phyloP scores from a whole-genome alignment of 2,797 vertebrate species.

The Chaetodon trifasciatus region DNA sequence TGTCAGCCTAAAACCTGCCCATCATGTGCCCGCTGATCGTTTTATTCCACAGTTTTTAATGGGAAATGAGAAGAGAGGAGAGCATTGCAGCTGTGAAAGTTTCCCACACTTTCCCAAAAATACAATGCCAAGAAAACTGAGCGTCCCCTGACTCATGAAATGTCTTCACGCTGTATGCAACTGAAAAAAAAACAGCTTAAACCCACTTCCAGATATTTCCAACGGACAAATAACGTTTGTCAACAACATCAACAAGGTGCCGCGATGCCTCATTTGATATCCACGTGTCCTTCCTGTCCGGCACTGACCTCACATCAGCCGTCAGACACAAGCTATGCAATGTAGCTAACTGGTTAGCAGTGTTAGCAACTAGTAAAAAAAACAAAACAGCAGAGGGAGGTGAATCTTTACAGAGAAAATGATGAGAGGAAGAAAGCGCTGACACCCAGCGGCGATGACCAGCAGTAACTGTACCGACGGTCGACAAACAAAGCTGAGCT shows the following conservation, averaged over 20 bases:
- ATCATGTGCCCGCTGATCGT: slow-evolving; percentile 22
- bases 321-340: background rate
- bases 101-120: background rate
- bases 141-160: background rate
- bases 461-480: slow-evolving; percentile 9
- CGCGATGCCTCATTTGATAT: background rate
- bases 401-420: slow-evolving; percentile 25
- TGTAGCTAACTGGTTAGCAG: slow-evolving; percentile 28
- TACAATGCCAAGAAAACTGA: background rate
- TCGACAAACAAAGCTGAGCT: slow-evolving; percentile 16
- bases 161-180: background rate
- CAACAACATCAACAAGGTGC: background rate
- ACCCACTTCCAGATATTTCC: background rate
- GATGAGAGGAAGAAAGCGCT: slow-evolving; percentile 27
- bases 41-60: slow-evolving; percentile 19
- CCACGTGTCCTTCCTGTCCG: background rate
- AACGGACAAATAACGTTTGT: background rate
- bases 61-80: background rate
- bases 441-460: slow-evolving; percentile 19
- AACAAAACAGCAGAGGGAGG: slow-evolving; percentile 24
- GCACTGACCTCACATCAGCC: background rate
- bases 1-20: background rate
- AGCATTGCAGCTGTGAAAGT: background rate
- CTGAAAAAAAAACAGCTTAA: background rate
- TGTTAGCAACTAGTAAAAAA: slow-evolving; percentile 28